phyloP scores from a whole-genome alignment of 2,113 vertebrate genomes.

The Etheostoma spectabile region DNA sequence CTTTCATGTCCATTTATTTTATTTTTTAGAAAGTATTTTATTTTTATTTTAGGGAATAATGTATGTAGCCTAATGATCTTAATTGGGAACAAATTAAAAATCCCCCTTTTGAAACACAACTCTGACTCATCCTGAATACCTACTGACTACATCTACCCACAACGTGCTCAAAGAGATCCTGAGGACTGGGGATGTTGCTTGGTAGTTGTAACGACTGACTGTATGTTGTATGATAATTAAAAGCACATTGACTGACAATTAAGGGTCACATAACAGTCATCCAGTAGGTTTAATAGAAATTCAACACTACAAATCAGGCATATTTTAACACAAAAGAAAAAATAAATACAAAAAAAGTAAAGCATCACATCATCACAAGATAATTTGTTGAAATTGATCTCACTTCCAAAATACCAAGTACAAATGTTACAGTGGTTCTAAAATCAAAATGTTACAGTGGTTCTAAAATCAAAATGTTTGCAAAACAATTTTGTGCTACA shows the following conservation, averaged over 20 bases:
- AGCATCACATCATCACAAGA: neutral
- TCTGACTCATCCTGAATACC: too few relatives aligned
- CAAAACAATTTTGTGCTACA: conserved; percentile 56
- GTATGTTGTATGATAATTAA: neutral
- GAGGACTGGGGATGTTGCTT: neutral
- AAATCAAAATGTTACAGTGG: conserved; percentile 9
- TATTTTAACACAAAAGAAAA: conserved; percentile 22
- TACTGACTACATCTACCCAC: too few relatives aligned
- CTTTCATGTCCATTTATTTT: too few relatives aligned
- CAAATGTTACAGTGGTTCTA: conserved; percentile 26
- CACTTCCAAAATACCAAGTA: conserved; percentile 15
- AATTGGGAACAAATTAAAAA: too few relatives aligned
- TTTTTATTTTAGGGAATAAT: too few relatives aligned
- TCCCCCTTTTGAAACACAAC: too few relatives aligned
- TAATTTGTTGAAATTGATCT: neutral
- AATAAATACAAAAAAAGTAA: conserved; percentile 28
- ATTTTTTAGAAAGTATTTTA: too few relatives aligned
- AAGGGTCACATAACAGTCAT: conserved; percentile 27
- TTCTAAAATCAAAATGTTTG: conserved; percentile 21
- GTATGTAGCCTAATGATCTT: too few relatives aligned
- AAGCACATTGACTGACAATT: neutral
- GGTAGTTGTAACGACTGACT: neutral
- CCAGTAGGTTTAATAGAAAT: conserved; percentile 65
- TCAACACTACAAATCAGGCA: conserved; percentile 61
- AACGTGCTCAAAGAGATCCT: conserved; percentile 12